Conservation (phyloP, 2,888 invertebrate species). For the Parthenolecanium corni region DNA sequence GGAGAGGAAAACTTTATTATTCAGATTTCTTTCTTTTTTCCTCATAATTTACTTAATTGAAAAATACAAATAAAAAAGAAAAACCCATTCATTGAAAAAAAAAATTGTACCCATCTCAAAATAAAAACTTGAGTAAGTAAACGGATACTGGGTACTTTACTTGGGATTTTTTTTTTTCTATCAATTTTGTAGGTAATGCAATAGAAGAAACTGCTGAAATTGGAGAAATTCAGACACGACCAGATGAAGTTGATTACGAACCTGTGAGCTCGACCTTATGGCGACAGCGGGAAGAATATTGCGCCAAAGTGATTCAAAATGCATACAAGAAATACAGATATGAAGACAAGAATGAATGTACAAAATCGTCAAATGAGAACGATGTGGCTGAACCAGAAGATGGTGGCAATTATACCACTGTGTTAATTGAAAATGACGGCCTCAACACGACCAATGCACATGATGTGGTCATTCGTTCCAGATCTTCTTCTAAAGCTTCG, state of each 20-base stretch:
- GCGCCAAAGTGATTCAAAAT: conserved; percentile 87
- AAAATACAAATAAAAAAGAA: no score
- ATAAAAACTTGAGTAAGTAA: no score
- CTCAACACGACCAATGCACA: conserved; percentile 76
- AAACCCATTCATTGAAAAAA: no score
- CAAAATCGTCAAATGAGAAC: conserved; percentile 46
- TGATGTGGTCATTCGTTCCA: conserved; percentile 79
- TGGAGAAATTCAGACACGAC: conserved; percentile 52
- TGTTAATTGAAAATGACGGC: conserved; percentile 71
- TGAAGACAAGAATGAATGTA: conserved; percentile 42
- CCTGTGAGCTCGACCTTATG: conserved; percentile 88
- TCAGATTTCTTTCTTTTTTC: no score
- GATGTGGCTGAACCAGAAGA: conserved; percentile 36
- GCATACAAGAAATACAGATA: conserved; percentile 63
- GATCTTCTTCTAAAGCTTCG: conserved; percentile 74
- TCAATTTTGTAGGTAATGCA: conserved; percentile 44
- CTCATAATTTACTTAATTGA: no score
- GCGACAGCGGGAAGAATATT: conserved; percentile 93
- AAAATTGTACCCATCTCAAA: no score
- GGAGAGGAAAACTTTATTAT: no score
- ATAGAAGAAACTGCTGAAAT: conserved; percentile 84
- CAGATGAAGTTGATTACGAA: conserved; percentile 81
- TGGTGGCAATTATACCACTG: conserved; percentile 58
- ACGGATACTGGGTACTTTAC: no score
- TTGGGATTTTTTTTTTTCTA: no score